phyloP scores from a whole-genome alignment of 2,113 vertebrate species.

The Pterocles orientalis region DNA sequence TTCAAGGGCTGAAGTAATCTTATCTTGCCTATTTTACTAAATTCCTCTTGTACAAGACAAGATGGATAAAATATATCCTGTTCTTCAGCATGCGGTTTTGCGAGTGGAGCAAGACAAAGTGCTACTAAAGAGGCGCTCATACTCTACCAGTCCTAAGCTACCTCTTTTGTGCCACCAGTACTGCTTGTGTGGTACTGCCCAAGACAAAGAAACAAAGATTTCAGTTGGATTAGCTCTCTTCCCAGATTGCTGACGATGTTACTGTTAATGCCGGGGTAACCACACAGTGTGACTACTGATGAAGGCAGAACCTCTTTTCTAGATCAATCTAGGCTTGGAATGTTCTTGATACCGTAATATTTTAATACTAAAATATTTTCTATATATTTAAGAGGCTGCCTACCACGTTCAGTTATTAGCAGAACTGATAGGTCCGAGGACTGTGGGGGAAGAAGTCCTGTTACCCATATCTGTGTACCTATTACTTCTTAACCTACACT shows the following conservation, averaged over 20 bases:
- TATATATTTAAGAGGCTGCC: background rate
- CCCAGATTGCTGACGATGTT: background rate
- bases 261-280: background rate
- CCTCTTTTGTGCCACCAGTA: background rate
- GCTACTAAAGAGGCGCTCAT: background rate
- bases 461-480: background rate
- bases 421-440: background rate
- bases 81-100: background rate
- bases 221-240: background rate
- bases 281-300: background rate
- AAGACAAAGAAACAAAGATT: background rate
- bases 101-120: background rate
- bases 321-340: background rate
- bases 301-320: background rate
- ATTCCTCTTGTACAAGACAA: background rate
- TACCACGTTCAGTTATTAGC: background rate
- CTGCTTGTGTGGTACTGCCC: background rate
- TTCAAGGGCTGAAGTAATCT: background rate
- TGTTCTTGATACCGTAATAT: background rate
- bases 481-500: background rate
- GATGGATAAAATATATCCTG: background rate
- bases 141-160: background rate
- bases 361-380: background rate
- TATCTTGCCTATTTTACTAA: background rate
- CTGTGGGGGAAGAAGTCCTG: background rate